Evolutionary conservation across 2,113 vertebrate species (phyloP).

Genomic region (Lepisosteus osseus): DNA sequence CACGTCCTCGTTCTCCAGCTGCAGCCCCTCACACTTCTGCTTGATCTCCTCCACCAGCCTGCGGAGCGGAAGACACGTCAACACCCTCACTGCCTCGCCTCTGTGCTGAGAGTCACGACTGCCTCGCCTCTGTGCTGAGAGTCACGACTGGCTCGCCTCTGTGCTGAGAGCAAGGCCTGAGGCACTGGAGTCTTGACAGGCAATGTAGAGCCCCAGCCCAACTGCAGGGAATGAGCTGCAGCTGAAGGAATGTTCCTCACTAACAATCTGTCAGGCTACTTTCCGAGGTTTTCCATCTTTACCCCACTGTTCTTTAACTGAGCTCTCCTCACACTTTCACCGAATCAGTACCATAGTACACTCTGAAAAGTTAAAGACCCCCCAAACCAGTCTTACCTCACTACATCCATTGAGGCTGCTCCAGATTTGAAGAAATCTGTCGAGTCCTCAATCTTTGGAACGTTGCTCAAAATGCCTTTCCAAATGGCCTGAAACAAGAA

Average conservation of each 20-base stretch:
- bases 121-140: too few relatives aligned
- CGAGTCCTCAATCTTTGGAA: conserved; percentile 65
- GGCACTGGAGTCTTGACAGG: too few relatives aligned
- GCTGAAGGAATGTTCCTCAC: too few relatives aligned
- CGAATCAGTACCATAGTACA: neutral
- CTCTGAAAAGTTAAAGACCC: neutral
- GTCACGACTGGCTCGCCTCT: too few relatives aligned
- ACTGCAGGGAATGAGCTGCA: too few relatives aligned
- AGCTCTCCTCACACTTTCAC: neutral
- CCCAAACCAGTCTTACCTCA: conserved; percentile 57
- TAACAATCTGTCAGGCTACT: too few relatives aligned
- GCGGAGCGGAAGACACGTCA: conserved; percentile 13
- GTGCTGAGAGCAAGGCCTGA: too few relatives aligned
- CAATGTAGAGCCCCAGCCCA: too few relatives aligned
- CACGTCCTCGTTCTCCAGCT: conserved; percentile 75
- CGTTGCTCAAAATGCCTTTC: conserved; percentile 75
- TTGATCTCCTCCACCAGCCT: conserved; percentile 78
- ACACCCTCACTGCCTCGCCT: too few relatives aligned
- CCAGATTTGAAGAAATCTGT: conserved; percentile 83
- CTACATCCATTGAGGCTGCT: conserved; percentile 79
- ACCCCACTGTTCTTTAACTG: too few relatives aligned
- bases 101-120: too few relatives aligned
- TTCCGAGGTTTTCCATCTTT: too few relatives aligned
- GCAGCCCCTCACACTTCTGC: conserved; percentile 64
- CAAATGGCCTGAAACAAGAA: conserved; percentile 61